Evolutionary conservation across 2,888 invertebrate species (phyloP).

Genomic region (Cheilosia urbana): DNA sequence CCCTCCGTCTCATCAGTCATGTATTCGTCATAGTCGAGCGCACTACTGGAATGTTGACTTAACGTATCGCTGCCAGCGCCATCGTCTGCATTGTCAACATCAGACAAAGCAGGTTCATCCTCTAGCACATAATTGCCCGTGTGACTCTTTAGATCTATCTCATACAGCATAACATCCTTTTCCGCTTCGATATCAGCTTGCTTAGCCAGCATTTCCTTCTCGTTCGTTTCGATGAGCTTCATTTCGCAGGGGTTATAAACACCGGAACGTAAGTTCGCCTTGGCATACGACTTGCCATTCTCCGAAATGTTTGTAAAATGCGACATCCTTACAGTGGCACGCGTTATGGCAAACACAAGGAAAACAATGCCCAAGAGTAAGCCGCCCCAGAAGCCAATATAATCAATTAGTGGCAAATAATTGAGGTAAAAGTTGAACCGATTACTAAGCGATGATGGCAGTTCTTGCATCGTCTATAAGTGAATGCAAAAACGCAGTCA

Average conservation of each 20-base stretch:
- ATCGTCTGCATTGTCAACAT: constrained; percentile 46
- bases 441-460: constrained; percentile 86
- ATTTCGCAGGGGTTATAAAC: constrained; percentile 82
- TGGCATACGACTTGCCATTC: constrained; percentile 78
- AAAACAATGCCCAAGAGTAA: constrained; percentile 79
- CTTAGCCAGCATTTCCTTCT: constrained; percentile 76
- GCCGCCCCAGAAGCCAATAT: constrained; percentile 81
- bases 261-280: constrained; percentile 78
- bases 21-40: constrained; percentile 56
- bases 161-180: constrained; percentile 69
- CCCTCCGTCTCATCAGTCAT: constrained; percentile 60
- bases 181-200: constrained; percentile 68
- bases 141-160: constrained; percentile 52
- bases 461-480: constrained; percentile 88
- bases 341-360: constrained; percentile 81
- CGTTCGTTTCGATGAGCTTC: constrained; percentile 79
- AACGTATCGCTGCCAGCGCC: constrained; percentile 55
- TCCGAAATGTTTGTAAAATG: constrained; percentile 79
- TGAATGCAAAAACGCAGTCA: constrained; percentile 19
- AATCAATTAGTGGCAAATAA: constrained; percentile 87
- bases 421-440: constrained; percentile 90
- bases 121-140: constrained; percentile 47
- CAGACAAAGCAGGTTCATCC: constrained; percentile 60
- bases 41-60: constrained; percentile 46
- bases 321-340: constrained; percentile 81